Base-by-base conservation (phyloP, 2,888 invertebrate species). In the Caradrina kadenii region DNA sequence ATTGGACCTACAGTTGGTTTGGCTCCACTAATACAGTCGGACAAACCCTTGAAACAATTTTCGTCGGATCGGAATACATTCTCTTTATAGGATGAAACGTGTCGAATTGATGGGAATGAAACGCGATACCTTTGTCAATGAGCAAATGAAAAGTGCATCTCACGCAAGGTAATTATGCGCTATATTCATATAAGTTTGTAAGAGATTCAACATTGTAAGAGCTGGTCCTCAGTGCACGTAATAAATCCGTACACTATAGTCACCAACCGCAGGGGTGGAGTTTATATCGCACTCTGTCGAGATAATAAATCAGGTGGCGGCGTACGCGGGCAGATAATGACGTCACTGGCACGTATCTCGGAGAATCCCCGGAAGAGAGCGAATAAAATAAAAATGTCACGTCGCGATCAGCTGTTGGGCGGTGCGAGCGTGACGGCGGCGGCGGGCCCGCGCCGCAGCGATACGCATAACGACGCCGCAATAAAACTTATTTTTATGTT, bases 401-500 rank as follows among this genome's bases (percentile, higher is more conserved):
- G 96, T 96, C 92, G 94, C 95, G 94, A 96, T 96, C 96, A 95
- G 96, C 96, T 95, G 95, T 93, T 94, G 92, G 91, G 91, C 91
- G 93, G 89, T 89, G 77, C 86, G 90, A 81, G 89, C 91, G 93
- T 91, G 94, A 91, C 92, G 93, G 90, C 88, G 87, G 86, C 70
- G 77, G 89, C 88, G 87, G 87, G 87, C 87, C 88, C 89, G 90
- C 90, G 89, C 91, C 90, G 88, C 90, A 89, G 90, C 94, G 94
- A 92, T 94, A 94, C 95, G 95, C 95, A 94, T 95, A 95, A 95
- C 95, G 94, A 94, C 94, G 92, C 93, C 94, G 95, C 95, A 95
- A 95, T 95, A 95, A 96, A 96, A 96, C 95, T 95, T 96, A 95
- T 95, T 96, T 96, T 96, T 96, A 96, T 95, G 96, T 95, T 95